These are phyloP conservation scores for Cheiracanthium punctorium DNA, from an alignment of 2,888 invertebrate species.

Conservation along the genomic window DNA sequence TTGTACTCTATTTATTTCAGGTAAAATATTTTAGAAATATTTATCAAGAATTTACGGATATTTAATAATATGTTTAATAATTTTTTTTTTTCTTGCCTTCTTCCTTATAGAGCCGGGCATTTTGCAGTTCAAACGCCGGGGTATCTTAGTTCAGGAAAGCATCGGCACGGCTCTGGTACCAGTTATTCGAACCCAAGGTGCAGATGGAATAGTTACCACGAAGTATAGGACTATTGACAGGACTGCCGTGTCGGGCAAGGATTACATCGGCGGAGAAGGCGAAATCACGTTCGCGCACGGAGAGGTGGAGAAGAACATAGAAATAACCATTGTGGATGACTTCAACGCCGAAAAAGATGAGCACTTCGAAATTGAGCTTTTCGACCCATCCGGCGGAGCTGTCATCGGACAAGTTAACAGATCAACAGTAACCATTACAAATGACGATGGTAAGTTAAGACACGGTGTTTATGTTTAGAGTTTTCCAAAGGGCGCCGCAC, in stretches of 20 bases:
- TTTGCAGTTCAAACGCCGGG: constrained; percentile 79
- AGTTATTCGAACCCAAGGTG: constrained; percentile 78
- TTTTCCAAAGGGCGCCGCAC: too few relatives aligned
- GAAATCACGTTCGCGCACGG: constrained; percentile 77
- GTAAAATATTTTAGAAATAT: too few relatives aligned
- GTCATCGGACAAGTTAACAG: constrained; percentile 77
- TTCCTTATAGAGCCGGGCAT: constrained; percentile 78
- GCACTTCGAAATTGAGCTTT: constrained; percentile 79
- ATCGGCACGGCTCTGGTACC: constrained; percentile 78
- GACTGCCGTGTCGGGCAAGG: constrained; percentile 79
- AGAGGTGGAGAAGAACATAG: constrained; percentile 78
- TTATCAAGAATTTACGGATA: too few relatives aligned
- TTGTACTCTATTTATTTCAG: too few relatives aligned
- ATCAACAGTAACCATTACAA: constrained; percentile 79
- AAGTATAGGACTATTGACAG: constrained; percentile 80
- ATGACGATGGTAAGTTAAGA: constrained; percentile 79
- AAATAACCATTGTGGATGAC: constrained; percentile 80
- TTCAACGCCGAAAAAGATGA: constrained; percentile 80
- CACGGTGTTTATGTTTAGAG: too few relatives aligned
- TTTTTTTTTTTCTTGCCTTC: background rate
- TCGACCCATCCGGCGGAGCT: constrained; percentile 77
- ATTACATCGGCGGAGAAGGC: constrained; percentile 79
- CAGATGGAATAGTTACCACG: constrained; percentile 79
- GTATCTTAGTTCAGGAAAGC: constrained; percentile 80
- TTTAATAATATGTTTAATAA: too few relatives aligned